Percentiles rank a stretch among this genome's conserved stretches.
These are phyloP conservation scores for Nephrotoma appendiculata DNA, from an alignment of 2,888 invertebrate species.

Conservation along the genomic window DNA sequence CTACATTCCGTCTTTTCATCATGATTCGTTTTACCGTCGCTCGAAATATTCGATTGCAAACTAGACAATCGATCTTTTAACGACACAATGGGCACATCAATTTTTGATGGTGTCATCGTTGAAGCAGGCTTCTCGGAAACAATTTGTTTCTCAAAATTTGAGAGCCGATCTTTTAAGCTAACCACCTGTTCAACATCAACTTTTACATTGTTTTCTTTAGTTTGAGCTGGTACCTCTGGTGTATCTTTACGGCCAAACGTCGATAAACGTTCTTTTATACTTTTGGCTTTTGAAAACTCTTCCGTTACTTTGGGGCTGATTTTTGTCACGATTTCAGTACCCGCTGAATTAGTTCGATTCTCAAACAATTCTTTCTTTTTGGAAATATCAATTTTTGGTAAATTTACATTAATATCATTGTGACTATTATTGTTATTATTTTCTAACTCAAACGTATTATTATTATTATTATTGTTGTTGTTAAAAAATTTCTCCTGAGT, in stretches of 20 bases:
- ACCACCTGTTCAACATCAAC: slow-evolving; percentile 30
- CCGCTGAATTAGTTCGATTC: slow-evolving; percentile 22
- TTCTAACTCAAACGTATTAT: neutral
- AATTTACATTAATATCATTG: slow-evolving; percentile 26
- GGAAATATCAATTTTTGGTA: slow-evolving; percentile 68
- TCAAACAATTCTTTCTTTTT: slow-evolving; percentile 75
- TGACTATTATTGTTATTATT: slow-evolving; percentile 14
- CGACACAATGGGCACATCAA: slow-evolving; percentile 26
- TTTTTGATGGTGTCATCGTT: slow-evolving; percentile 1
- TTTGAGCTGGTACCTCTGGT: neutral
- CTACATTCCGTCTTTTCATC: neutral
- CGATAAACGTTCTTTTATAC: slow-evolving; percentile 57
- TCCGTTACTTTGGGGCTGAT: slow-evolving; percentile 23
- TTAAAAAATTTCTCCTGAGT: slow-evolving; percentile 3
- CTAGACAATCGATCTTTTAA: slow-evolving; percentile 30
- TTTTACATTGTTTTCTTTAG: slow-evolving; percentile 35
- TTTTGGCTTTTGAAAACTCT: slow-evolving; percentile 49
- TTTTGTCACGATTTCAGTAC: slow-evolving; percentile 16
- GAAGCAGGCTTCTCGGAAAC: slow-evolving; percentile 18
- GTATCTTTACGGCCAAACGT: slow-evolving; percentile 21
- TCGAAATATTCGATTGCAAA: slow-evolving; percentile 23
- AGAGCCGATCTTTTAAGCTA: slow-evolving; percentile 47
- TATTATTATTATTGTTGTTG: slow-evolving; percentile 12
- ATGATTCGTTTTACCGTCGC: neutral
- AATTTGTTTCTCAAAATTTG: slow-evolving; percentile 41